Conservation (phyloP, 2,888 invertebrate genomes). For the Platycheirus albimanus region DNA sequence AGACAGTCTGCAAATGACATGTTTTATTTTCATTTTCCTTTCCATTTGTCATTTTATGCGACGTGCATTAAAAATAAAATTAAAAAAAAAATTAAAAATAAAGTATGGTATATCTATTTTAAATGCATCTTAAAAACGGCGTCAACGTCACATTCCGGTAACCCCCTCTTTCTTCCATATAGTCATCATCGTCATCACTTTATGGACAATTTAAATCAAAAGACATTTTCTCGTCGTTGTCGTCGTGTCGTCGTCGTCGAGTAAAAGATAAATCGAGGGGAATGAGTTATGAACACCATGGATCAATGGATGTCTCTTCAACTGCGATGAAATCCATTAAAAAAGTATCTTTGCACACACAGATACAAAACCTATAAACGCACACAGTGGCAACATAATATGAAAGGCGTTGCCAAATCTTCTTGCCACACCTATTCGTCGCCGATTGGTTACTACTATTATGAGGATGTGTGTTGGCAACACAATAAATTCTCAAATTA, state of each 20-base stretch:
- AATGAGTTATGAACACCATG: slow-evolving; percentile 62
- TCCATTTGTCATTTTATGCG: slow-evolving; percentile 2
- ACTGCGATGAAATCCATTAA: slow-evolving; percentile 43
- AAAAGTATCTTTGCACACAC: slow-evolving; percentile 20
- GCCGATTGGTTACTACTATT: slow-evolving; percentile 49
- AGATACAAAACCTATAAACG: not conserved
- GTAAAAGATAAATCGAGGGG: slow-evolving; percentile 56
- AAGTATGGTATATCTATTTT: slow-evolving; percentile 7
- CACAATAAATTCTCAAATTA: slow-evolving; percentile 1
- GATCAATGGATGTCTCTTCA: slow-evolving; percentile 63
- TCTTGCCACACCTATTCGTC: slow-evolving; percentile 11
- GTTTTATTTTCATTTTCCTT: slow-evolving; percentile 60
- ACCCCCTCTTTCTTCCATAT: not conserved
- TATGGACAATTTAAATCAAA: slow-evolving; percentile 58
- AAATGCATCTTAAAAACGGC: slow-evolving; percentile 56
- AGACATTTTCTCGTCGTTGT: slow-evolving; percentile 28
- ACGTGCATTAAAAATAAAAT: slow-evolving; percentile 10
- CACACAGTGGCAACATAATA: not conserved
- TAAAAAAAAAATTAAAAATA: not conserved
- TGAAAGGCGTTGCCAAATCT: slow-evolving; percentile 21
- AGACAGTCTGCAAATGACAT: slow-evolving; percentile 65
- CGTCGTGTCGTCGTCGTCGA: slow-evolving; percentile 12
- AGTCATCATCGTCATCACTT: slow-evolving; percentile 10
- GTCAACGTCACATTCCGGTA: slow-evolving; percentile 34
- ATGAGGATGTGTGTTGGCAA: slow-evolving; percentile 23